A percentile compares a stretch with the other conserved stretches of the same genome.
Conservation (phyloP, 2,113 vertebrate species). For the Nymphicus hollandicus region DNA sequence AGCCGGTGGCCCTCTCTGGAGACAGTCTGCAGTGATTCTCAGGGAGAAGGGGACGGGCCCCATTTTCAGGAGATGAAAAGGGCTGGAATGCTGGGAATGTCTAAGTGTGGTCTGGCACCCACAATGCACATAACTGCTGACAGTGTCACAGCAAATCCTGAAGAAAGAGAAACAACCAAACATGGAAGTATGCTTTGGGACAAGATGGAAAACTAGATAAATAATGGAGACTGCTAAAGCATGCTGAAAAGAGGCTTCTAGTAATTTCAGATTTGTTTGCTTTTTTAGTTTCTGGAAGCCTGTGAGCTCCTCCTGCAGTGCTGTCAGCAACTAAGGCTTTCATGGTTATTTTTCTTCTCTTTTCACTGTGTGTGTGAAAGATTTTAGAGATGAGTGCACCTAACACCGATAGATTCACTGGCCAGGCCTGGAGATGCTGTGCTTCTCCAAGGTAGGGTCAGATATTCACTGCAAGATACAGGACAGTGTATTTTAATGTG, state of each 20-base stretch:
- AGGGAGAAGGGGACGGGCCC: neutral
- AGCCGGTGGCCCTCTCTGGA: neutral
- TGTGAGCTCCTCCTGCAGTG: neutral
- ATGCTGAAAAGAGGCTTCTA: neutral
- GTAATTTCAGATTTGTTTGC: neutral
- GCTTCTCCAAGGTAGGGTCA: neutral
- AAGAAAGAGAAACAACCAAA: neutral
- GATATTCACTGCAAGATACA: neutral
- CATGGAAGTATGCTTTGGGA: neutral
- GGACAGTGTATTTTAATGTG: neutral
- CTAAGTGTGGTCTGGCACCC: neutral
- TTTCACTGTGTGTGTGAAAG: fast-evolving
- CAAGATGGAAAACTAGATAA: neutral
- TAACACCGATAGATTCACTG: neutral
- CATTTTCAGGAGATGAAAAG: neutral
- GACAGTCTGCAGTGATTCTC: neutral
- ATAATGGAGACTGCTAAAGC: neutral
- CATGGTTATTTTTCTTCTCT: too few species aligned
- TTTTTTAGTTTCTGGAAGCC: neutral
- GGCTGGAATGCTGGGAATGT: neutral
- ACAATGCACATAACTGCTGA: neutral
- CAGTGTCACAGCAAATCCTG: neutral
- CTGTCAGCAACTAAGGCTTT: neutral
- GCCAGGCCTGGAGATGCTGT: neutral
- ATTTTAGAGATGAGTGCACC: neutral